A percentile compares a stretch with the other conserved stretches of the same genome.
These are phyloP conservation scores for Myripristis murdjan DNA, from an alignment of 2,797 vertebrate genomes.

Conservation along the genomic window DNA sequence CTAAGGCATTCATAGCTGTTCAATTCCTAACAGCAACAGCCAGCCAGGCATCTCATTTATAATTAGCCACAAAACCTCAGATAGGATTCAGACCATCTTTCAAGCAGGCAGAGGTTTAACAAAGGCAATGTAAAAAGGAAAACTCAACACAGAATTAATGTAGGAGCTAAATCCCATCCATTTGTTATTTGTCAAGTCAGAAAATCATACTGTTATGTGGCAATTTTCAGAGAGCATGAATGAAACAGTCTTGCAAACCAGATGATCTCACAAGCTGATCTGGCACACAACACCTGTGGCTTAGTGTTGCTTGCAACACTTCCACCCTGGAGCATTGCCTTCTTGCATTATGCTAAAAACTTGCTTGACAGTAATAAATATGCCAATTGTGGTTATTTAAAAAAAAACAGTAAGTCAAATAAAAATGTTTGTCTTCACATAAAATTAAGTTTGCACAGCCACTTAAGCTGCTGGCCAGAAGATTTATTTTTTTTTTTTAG, in stretches of 20 bases:
- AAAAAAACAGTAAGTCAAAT: no score
- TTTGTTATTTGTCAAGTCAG: slow-evolving; percentile 6
- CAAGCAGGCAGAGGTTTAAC: background rate
- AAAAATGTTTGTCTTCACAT: no score
- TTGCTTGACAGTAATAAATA: no score
- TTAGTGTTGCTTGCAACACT: background rate
- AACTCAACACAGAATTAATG: background rate
- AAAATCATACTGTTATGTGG: slow-evolving; percentile 5
- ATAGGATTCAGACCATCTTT: slow-evolving; percentile 29
- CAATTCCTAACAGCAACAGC: slow-evolving; percentile 9
- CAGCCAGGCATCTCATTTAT: background rate
- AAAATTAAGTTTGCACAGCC: no score
- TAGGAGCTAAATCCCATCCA: background rate
- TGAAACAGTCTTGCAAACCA: slow-evolving; percentile 20
- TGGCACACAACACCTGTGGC: background rate
- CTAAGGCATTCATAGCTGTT: background rate
- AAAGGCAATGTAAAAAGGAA: background rate
- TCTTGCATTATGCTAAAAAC: background rate
- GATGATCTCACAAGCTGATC: slow-evolving; percentile 9
- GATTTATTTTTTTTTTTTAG: no score
- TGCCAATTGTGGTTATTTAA: no score
- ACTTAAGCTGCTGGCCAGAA: no score
- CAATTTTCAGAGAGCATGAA: background rate
- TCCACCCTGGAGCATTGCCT: background rate
- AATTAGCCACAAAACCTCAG: slow-evolving; percentile 14